Evolutionary conservation across 2,888 invertebrate species (phyloP).

Genomic region (Mantis religiosa): DNA sequence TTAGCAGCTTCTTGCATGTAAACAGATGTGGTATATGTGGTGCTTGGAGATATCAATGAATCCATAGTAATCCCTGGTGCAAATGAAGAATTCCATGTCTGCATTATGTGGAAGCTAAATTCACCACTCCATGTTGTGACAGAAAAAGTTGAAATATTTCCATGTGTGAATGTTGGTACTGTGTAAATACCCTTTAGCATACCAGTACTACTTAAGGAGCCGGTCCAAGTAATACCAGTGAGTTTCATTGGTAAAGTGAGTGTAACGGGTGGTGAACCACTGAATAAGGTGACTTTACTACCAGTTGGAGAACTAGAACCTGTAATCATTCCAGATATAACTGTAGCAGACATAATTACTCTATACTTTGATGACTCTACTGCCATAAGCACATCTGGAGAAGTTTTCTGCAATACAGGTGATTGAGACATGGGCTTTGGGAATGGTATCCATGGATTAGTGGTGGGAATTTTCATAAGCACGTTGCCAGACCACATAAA

Average conservation of each 20-base stretch:
- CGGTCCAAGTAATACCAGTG: neutral
- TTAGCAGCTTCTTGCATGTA: neutral
- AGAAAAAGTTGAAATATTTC: neutral
- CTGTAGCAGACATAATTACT: neutral
- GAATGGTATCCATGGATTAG: neutral
- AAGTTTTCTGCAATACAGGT: neutral
- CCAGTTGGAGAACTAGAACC: neutral
- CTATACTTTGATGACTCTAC: neutral
- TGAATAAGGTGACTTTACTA: neutral
- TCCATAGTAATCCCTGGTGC: neutral
- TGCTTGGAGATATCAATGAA: neutral
- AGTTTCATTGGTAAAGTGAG: neutral
- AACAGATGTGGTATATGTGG: neutral
- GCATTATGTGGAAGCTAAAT: neutral
- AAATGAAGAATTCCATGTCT: neutral
- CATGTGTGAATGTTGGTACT: neutral
- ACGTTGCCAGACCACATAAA: slow-evolving; percentile 28
- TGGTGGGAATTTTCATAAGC: slow-evolving; percentile 16
- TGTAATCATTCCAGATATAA: neutral
- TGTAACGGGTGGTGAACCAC: neutral
- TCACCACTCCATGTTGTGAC: neutral
- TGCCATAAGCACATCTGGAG: neutral
- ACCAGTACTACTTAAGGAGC: neutral
- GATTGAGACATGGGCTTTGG: neutral
- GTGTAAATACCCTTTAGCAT: neutral